Base-by-base conservation (phyloP, 2,888 invertebrate species). In the Encarsia formosa region DNA sequence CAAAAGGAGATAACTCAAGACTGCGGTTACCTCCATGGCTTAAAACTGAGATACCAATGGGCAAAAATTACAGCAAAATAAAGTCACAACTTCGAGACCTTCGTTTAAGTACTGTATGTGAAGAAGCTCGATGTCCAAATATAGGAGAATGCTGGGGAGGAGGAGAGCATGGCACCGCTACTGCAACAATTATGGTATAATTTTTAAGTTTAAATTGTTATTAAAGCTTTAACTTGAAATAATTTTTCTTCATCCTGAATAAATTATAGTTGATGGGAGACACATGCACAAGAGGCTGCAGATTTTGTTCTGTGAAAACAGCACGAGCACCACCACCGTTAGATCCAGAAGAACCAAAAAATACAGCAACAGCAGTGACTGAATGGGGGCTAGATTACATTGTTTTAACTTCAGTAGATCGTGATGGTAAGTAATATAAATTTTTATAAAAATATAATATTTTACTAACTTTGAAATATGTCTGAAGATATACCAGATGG, bases 121-220 rank as follows among this genome's bases (percentile, higher is more conserved):
- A 98, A 70, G 97, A 98, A 75, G 98, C 97, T 0, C 79, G 92
- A 52, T 98, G 98, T 78, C 98, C 97, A 0, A 98, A 98, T 74
- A 97, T 98, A 58, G 96, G 98, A 11, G 97, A 98, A 77, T 99
- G 99, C 75, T 97, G 96, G 96, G 95, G 95, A 47, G 94, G 94
- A 0, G 95, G 95, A 13, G 87, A 91, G 67, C 83, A 91, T 77
- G 90, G 90, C 24, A 93, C 92, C 16, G 91, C 98, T n/a, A 99
- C 99, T 19, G 99, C 99, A 3, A 99, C 99, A 40, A 98, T 99
- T 47, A 99, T 99, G 99, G 93, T 93, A 56, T 41, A 32, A 11
- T 37, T 5, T 2, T 18, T 18, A 8, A 19, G 11, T 20, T 8
- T n/a, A n/a, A n/a, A n/a, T n/a, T n/a, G n/a, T n/a, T n/a, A n/a